Evolutionary conservation across 2,888 invertebrate genomes (phyloP).

Genomic region (Apotomis capreana): DNA sequence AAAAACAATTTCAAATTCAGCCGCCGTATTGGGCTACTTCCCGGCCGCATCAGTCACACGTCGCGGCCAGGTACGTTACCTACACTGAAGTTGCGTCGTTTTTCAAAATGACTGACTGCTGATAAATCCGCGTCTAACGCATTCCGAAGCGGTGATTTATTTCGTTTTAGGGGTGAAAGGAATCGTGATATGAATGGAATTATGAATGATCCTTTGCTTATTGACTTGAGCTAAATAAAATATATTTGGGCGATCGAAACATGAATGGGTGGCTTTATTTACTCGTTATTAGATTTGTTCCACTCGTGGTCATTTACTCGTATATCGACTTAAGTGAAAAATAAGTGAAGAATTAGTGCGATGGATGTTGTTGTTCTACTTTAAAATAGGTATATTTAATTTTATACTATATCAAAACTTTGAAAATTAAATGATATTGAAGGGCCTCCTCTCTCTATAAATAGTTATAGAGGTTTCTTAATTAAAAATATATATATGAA

Average conservation of each 20-base stretch:
- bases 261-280: too few relatives aligned
- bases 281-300: too few relatives aligned
- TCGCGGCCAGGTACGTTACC: conserved; percentile 41
- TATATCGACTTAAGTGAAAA: too few relatives aligned
- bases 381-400: too few relatives aligned
- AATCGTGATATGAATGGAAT: conserved; percentile 48
- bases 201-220: conserved; percentile 33
- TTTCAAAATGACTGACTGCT: conserved; percentile 68
- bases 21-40: conserved; percentile 33
- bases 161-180: conserved; percentile 53
- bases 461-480: too few relatives aligned
- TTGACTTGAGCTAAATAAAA: conserved; percentile 30
- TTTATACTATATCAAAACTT: too few relatives aligned
- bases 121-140: conserved; percentile 57
- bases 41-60: conserved; percentile 41
- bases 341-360: too few relatives aligned
- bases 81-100: conserved; percentile 60
- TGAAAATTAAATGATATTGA: too few relatives aligned
- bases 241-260: neutral
- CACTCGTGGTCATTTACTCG: too few relatives aligned
- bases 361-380: too few relatives aligned
- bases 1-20: conserved; percentile 35
- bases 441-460: too few relatives aligned
- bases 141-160: conserved; percentile 58
- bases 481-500: too few relatives aligned